Percentiles rank a stretch among this genome's conserved stretches.
These are phyloP conservation scores for Cephus runcator DNA, from an alignment of 2,888 invertebrate genomes.

Conservation along the genomic window DNA sequence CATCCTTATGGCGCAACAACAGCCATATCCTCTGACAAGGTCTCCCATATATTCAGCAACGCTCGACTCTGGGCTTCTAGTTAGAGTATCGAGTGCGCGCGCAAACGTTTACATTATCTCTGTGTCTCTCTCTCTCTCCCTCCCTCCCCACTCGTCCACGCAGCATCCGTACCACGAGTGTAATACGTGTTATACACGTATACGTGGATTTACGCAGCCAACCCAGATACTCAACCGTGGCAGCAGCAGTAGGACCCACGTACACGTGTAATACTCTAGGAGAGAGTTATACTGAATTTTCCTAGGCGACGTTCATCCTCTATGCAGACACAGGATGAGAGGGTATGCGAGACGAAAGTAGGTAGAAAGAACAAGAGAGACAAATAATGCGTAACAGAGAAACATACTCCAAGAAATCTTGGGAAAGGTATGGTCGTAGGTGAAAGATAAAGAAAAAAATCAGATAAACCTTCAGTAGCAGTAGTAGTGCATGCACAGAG, in stretches of 20 bases:
- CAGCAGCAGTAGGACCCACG: not conserved
- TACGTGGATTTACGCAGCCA: not conserved
- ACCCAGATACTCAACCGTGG: not conserved
- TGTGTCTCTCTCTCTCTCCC: constrained; percentile 19
- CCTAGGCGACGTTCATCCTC: not conserved
- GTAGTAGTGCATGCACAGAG: not conserved
- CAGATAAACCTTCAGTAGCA: not conserved
- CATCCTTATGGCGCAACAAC: constrained; percentile 51
- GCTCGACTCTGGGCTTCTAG: not conserved
- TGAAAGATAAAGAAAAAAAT: not conserved
- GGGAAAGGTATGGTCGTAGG: not conserved
- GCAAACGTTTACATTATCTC: constrained; percentile 21
- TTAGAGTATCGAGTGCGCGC: constrained; percentile 21
- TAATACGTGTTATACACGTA: not conserved
- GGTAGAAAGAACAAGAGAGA: not conserved
- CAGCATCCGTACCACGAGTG: not conserved
- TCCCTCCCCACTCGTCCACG: constrained; percentile 10
- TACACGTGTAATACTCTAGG: not conserved
- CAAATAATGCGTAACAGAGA: not conserved
- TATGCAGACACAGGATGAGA: not conserved
- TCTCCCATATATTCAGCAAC: constrained; percentile 24
- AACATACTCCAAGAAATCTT: not conserved
- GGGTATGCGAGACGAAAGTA: not conserved
- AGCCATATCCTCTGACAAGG: constrained; percentile 28
- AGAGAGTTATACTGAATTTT: not conserved